Conservation (phyloP, 2,888 invertebrate species). For the Callyntrura sp. region DNA sequence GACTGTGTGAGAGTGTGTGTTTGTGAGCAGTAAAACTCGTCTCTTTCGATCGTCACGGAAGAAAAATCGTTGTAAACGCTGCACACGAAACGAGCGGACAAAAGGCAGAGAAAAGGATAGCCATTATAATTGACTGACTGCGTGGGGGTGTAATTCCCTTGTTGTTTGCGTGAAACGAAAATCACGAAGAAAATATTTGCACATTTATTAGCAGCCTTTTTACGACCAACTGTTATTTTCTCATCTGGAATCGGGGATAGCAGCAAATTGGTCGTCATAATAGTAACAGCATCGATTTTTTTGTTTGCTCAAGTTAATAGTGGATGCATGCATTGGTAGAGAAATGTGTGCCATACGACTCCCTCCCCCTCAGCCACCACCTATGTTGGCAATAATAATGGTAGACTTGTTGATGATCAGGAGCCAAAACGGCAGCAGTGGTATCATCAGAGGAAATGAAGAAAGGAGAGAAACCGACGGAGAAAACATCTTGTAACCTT, state of each 20-base stretch:
- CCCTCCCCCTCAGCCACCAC: neutral
- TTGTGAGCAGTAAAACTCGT: neutral
- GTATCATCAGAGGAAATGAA: slow-evolving; percentile 8
- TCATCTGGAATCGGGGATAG: too few species aligned
- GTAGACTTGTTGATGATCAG: slow-evolving; percentile 16
- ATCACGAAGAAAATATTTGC: too few species aligned
- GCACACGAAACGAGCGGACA: neutral
- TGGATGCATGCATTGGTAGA: neutral
- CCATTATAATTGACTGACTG: neutral
- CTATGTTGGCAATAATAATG: slow-evolving; percentile 20
- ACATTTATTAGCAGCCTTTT: too few species aligned
- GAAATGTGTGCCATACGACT: slow-evolving; percentile 54
- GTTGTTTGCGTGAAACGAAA: neutral
- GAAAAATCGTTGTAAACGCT: slow-evolving; percentile 7
- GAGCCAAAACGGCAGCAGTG: neutral
- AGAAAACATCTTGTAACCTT: neutral
- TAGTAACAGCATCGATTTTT: neutral
- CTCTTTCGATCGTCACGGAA: slow-evolving; percentile 13
- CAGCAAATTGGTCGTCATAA: neutral
- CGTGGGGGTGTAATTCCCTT: neutral
- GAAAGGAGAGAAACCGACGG: neutral
- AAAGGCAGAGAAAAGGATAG: neutral
- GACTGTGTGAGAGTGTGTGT: too few species aligned
- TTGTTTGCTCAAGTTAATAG: neutral
- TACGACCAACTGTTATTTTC: too few species aligned